A percentile compares a stretch with the other conserved stretches of the same genome.
phyloP scores from a whole-genome alignment of 2,888 invertebrate species.

The Elgonia sp. region DNA sequence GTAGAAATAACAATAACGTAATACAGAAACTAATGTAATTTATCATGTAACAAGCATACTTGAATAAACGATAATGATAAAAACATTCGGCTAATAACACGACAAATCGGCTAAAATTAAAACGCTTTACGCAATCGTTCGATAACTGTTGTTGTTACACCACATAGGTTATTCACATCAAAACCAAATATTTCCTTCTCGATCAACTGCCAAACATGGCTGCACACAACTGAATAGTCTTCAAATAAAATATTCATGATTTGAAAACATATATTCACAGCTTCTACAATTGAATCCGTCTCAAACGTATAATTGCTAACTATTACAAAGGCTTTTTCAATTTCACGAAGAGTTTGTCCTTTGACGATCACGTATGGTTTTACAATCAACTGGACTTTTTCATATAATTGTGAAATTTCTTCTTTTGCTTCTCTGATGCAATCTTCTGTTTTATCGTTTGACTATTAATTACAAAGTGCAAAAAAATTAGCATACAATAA shows the following conservation, averaged over 20 bases:
- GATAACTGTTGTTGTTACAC: slow-evolving; percentile 8
- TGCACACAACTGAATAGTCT: slow-evolving; percentile 33
- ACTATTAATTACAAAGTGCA: no score
- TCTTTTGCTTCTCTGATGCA: no score
- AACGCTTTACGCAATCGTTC: neutral
- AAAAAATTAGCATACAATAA: no score
- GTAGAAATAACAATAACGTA: no score
- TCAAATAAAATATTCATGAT: slow-evolving; percentile 17
- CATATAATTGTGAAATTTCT: no score
- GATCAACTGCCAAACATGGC: slow-evolving; percentile 25
- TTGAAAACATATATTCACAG: slow-evolving; percentile 46
- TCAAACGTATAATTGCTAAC: slow-evolving; percentile 26
- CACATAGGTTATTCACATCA: slow-evolving; percentile 26
- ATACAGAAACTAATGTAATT: no score
- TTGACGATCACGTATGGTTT: no score
- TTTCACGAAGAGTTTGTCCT: slow-evolving; percentile 43
- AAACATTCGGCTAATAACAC: no score
- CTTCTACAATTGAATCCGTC: slow-evolving; percentile 23
- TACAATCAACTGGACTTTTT: no score
- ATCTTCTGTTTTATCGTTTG: no score
- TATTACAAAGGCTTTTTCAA: slow-evolving; percentile 49
- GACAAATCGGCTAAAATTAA: neutral
- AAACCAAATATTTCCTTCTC: slow-evolving; percentile 4
- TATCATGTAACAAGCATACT: no score
- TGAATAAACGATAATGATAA: no score